Base-by-base conservation (phyloP, 1,140 invertebrate genomes). In the Uloborus diversus region DNA sequence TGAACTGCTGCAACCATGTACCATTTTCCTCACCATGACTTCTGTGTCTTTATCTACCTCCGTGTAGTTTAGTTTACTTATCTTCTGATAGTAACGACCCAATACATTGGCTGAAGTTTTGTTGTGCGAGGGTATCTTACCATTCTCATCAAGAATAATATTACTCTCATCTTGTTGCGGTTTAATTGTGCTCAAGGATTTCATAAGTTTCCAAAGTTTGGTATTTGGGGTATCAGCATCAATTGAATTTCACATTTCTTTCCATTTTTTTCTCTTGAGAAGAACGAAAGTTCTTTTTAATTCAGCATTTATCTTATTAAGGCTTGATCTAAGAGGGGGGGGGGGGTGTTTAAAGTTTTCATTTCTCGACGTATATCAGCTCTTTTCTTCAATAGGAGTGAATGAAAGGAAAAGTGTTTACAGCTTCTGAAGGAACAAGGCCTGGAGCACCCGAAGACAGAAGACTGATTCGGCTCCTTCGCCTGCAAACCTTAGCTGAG, bases 131-230 rank as follows among this genome's bases (percentile, higher is more conserved):
- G 49, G 3, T 20, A 53, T n/a, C 20, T 53, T 14, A 20, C 49
- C 20, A 20, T 53, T 53, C 17, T 53, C 20, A 20, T 30, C 56
- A 28, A 59, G n/a, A 4, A 59, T 27, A 28, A 4, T 30, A 30
- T 59, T 59, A n/a, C 56, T 28, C 4, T 59, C 27, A 27, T 59
- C 56, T n/a, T 59, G 28, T 59, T 59, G 56, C 9, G 27, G 56
- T n/a, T 59, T 23, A 14, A n/a, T 28, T 28, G 56, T 59, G 56
- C 25, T 59, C 28, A 3, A 53, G n/a, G 56, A 59, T 59, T 59
- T 59, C n/a, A 59, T 28, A 59, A 28, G 56, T 59, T 59, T 27
- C 28, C 56, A 59, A 28, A 59, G 56, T 59, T 59, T 59, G 56
- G 56, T 59, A 59, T 59, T 59, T 59, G 56, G 27, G 4, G 25